These are phyloP conservation scores for Adelosebastes latens DNA, from an alignment of 2,797 vertebrate species.

Conservation along the genomic window DNA sequence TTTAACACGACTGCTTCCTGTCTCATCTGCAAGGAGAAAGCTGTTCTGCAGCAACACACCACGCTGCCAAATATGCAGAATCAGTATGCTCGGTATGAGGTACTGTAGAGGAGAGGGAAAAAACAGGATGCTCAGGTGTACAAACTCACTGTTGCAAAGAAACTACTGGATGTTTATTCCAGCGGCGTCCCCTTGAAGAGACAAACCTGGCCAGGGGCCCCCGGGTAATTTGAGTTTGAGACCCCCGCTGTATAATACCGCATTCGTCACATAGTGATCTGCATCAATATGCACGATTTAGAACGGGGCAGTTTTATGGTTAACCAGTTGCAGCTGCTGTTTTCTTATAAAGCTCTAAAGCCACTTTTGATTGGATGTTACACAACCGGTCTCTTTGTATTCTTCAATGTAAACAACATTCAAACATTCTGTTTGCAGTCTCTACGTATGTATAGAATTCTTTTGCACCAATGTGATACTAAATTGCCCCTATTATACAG, in stretches of 20 bases:
- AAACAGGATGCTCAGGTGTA: neutral
- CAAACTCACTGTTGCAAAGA: neutral
- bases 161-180: neutral
- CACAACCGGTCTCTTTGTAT: neutral
- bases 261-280: neutral
- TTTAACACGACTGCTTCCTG: neutral
- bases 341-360: neutral
- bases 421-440: neutral
- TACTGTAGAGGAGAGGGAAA: neutral
- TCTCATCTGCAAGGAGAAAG: neutral
- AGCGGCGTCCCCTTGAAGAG: neutral
- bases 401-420: neutral
- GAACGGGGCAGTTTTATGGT: neutral
- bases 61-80: neutral
- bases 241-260: neutral
- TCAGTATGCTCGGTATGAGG: neutral
- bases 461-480: neutral
- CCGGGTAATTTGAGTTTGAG: neutral
- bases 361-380: neutral
- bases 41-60: neutral
- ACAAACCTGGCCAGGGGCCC: neutral
- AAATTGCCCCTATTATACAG: neutral
- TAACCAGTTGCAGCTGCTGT: neutral
- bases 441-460: too few relatives aligned
- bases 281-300: neutral